These are phyloP conservation scores for Clarias magur DNA, from an alignment of 2,113 vertebrate species.

Conservation along the genomic window DNA sequence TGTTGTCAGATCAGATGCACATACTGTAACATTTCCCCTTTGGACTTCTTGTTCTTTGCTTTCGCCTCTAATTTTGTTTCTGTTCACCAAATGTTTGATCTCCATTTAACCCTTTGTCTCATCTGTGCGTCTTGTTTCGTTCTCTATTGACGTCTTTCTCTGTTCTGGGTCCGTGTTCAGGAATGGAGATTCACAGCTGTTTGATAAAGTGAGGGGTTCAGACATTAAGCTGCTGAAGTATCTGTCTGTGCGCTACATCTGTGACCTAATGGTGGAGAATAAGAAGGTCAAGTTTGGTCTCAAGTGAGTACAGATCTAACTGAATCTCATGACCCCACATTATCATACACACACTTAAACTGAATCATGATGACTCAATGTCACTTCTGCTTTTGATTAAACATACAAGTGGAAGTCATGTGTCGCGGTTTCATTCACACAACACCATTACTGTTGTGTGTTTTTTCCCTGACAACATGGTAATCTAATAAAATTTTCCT, in stretches of 20 bases:
- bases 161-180: constrained; percentile 63
- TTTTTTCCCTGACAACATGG: neutral
- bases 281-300: constrained; percentile 99
- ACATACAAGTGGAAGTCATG: neutral
- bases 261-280: constrained; percentile 99
- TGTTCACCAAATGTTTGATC: neutral
- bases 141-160: neutral
- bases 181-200: constrained; percentile 93
- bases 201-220: constrained; percentile 94
- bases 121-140: neutral
- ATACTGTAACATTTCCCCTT: neutral
- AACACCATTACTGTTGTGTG: neutral
- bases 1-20: neutral
- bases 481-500: neutral
- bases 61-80: too few species aligned
- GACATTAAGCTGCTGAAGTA: constrained; percentile 96
- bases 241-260: constrained; percentile 93
- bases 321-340: constrained; percentile 6
- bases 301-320: constrained; percentile 81
- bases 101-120: neutral
- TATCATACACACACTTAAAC: neutral
- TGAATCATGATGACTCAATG: constrained; percentile 18
- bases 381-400: constrained; percentile 3
- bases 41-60: neutral
- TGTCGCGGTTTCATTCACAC: neutral